phyloP scores from a whole-genome alignment of 2,113 vertebrate species.

The Ifrita kowaldi region DNA sequence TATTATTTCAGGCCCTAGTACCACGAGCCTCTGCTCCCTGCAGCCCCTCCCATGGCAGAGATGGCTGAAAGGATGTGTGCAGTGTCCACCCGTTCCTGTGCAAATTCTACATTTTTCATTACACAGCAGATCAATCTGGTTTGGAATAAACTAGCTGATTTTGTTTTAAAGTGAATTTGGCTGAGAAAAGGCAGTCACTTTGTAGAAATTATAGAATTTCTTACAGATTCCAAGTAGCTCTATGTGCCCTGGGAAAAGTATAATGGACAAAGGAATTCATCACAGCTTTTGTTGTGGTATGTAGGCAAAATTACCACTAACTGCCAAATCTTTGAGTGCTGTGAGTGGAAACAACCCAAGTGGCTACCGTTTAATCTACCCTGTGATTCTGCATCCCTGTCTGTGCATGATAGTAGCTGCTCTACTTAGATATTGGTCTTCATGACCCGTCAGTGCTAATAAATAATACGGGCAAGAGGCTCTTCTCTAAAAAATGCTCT shows the following conservation, averaged over 20 bases:
- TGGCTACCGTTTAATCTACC: background rate
- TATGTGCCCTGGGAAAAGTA: background rate
- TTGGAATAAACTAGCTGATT: background rate
- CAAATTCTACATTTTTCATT: background rate
- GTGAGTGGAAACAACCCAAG: background rate
- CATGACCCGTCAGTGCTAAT: background rate
- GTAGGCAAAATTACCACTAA: background rate
- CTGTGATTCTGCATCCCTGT: background rate
- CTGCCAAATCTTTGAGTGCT: background rate
- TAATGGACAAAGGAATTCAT: background rate
- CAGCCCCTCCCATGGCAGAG: background rate
- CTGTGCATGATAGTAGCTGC: background rate
- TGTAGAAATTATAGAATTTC: background rate
- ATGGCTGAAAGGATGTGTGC: background rate
- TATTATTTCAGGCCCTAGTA: background rate
- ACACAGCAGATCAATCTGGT: background rate
- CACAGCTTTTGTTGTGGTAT: background rate
- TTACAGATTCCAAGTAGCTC: background rate
- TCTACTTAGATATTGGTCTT: background rate
- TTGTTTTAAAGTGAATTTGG: background rate
- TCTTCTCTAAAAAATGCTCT: background rate
- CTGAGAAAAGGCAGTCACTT: background rate
- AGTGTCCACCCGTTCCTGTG: background rate
- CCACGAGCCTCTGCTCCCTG: fast-evolving
- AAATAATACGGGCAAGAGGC: background rate